These are phyloP conservation scores for Bungarus multicinctus DNA, from an alignment of 2,113 vertebrate genomes.

Conservation along the genomic window DNA sequence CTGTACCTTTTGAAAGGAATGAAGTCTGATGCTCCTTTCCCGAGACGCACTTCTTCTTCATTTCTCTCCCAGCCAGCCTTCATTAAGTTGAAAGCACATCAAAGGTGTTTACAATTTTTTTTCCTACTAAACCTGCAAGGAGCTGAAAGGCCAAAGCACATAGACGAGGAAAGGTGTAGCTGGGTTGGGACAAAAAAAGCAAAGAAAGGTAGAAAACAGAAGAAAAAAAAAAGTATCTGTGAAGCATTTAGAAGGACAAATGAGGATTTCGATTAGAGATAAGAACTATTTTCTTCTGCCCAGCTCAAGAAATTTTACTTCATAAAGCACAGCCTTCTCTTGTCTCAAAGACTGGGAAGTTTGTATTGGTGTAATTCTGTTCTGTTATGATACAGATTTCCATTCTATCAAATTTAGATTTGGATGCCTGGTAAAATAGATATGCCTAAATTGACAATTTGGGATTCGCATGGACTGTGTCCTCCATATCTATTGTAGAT, in stretches of 20 bases:
- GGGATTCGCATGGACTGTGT: not conserved
- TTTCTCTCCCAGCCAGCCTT: not conserved
- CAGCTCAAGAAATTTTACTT: not conserved
- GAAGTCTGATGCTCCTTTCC: not conserved
- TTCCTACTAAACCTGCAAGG: not conserved
- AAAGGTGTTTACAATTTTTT: not conserved
- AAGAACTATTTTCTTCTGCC: not conserved
- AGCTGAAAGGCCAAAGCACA: not conserved
- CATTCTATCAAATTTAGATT: not conserved
- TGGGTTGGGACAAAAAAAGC: not conserved
- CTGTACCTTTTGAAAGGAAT: conserved; percentile 23
- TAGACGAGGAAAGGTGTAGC: not conserved
- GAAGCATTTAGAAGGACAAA: not conserved
- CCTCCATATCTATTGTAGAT: not conserved
- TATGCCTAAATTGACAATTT: not conserved
- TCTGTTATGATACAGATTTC: not conserved
- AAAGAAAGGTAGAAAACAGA: not conserved
- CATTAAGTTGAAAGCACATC: not conserved
- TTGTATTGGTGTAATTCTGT: not conserved
- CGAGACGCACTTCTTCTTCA: not conserved
- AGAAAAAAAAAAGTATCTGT: not conserved
- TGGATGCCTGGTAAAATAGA: not conserved
- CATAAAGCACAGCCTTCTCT: not conserved
- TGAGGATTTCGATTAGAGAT: not conserved
- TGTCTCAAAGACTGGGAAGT: not conserved